These are phyloP conservation scores for Zaprionus davidi DNA, from an alignment of 1,140 invertebrate genomes.

Conservation along the genomic window DNA sequence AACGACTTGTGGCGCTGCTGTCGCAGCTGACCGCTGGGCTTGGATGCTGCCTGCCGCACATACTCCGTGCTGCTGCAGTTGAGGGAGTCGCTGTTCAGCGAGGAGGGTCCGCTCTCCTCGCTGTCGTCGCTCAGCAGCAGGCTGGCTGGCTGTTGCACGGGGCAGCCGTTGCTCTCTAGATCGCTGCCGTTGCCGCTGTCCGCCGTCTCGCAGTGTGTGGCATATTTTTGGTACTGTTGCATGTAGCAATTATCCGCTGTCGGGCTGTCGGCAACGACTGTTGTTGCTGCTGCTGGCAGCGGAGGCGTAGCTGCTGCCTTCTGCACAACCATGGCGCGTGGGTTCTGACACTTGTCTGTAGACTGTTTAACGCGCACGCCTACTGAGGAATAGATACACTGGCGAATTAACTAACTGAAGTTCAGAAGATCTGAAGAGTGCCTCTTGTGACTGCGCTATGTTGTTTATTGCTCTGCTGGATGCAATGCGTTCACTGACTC, in stretches of 20 bases:
- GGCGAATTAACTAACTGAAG: background rate
- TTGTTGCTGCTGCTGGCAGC: slow-evolving; percentile 25
- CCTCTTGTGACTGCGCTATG: slow-evolving; percentile 9
- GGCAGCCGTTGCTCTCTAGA: slow-evolving; percentile 86
- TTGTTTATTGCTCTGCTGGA: slow-evolving; percentile 29
- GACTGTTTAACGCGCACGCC: background rate
- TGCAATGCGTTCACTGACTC: slow-evolving; percentile 74
- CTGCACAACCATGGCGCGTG: slow-evolving; percentile 61
- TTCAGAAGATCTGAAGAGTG: slow-evolving; percentile 14
- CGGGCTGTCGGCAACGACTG: slow-evolving; percentile 33
- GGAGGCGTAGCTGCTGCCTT: slow-evolving; percentile 44
- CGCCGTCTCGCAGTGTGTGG: slow-evolving; percentile 89
- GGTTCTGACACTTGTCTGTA: background rate
- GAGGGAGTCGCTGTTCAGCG: slow-evolving; percentile 78
- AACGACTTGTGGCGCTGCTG: slow-evolving; percentile 63
- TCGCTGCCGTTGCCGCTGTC: slow-evolving; percentile 94
- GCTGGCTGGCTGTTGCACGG: slow-evolving; percentile 77
- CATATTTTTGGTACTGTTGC: slow-evolving; percentile 72
- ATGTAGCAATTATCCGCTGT: slow-evolving; percentile 88
- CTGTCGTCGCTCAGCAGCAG: slow-evolving; percentile 86
- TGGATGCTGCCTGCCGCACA: slow-evolving; percentile 63
- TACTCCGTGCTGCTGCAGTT: slow-evolving; percentile 74
- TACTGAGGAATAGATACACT: background rate
- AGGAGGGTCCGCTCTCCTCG: slow-evolving; percentile 77
- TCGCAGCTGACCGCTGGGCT: slow-evolving; percentile 60